Percentiles rank a stretch among this genome's conserved stretches.
Conservation (phyloP, 2,113 vertebrate genomes). For the Periophthalmus modestus region DNA sequence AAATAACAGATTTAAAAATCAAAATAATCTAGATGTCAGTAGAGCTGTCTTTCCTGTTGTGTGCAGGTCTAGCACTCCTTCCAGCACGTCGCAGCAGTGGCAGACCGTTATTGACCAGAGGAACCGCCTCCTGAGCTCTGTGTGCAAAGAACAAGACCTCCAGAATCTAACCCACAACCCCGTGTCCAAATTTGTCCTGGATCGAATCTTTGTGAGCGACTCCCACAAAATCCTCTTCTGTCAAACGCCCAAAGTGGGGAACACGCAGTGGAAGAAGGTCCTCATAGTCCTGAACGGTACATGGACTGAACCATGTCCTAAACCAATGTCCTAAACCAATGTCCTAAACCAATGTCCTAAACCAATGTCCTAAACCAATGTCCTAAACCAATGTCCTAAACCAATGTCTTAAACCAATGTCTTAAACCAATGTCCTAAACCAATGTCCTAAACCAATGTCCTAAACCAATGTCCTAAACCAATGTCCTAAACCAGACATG, state of each 20-base stretch:
- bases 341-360: too few species aligned
- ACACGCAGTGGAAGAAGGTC: conserved; percentile 99
- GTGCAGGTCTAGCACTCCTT: conserved; percentile 75
- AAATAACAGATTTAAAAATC: neutral
- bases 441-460: too few species aligned
- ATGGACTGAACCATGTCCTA: neutral
- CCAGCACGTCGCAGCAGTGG: conserved; percentile 69
- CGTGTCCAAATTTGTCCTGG: conserved; percentile 92
- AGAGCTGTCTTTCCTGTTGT: conserved; percentile 6
- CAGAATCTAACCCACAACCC: conserved; percentile 87
- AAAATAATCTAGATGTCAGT: neutral
- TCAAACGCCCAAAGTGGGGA: conserved; percentile 98
- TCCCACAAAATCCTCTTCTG: conserved; percentile 97
- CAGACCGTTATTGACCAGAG: conserved; percentile 79
- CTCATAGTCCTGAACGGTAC: conserved; percentile 95
- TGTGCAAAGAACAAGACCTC: conserved; percentile 84
- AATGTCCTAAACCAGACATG: conserved; percentile 47
- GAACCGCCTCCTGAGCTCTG: conserved; percentile 80
- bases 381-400: too few species aligned
- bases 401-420: too few species aligned
- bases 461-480: too few species aligned
- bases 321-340: too few species aligned
- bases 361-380: too few species aligned
- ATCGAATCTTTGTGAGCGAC: conserved; percentile 97
- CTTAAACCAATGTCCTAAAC: too few species aligned